phyloP scores from a whole-genome alignment of 2,888 invertebrate species.

The Steromphala cineraria region DNA sequence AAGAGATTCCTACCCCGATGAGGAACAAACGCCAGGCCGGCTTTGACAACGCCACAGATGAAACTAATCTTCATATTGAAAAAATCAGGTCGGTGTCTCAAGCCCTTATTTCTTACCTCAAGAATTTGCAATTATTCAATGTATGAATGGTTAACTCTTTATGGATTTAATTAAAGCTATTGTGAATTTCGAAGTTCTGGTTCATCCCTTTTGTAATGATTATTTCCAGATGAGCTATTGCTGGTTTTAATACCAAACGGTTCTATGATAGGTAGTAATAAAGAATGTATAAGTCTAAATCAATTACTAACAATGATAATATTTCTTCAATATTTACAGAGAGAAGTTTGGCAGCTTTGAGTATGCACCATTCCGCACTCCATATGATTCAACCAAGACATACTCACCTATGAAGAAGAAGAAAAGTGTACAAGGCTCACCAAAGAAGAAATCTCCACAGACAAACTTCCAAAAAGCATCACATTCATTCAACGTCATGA shows the following conservation, averaged over 20 bases:
- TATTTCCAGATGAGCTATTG: too few species aligned
- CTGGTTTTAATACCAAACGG: too few species aligned
- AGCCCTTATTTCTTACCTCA: background rate
- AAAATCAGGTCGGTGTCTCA: slow-evolving; percentile 78
- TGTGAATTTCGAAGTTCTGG: too few species aligned
- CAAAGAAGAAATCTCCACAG: slow-evolving; percentile 14
- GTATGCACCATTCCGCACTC: slow-evolving; percentile 84
- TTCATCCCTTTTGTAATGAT: too few species aligned
- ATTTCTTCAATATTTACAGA: slow-evolving; percentile 56
- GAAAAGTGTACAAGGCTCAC: background rate
- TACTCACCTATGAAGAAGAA: slow-evolving; percentile 43
- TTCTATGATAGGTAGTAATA: too few species aligned
- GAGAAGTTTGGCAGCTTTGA: slow-evolving; percentile 84
- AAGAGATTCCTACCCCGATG: slow-evolving; percentile 79
- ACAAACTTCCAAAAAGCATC: slow-evolving; percentile 8
- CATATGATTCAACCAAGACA: slow-evolving; percentile 76
- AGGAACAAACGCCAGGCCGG: slow-evolving; percentile 80
- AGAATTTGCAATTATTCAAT: too few species aligned
- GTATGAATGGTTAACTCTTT: too few species aligned
- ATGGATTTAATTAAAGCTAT: too few species aligned
- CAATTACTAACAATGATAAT: too few species aligned
- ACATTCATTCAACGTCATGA: background rate
- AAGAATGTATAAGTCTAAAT: too few species aligned
- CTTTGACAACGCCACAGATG: slow-evolving; percentile 81
- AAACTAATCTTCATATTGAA: slow-evolving; percentile 85